Evolutionary conservation across 2,797 vertebrate genomes (phyloP), one percentile per base, ranked within the genome.

Genomic region (Aplochiton taeniatus): DNA sequence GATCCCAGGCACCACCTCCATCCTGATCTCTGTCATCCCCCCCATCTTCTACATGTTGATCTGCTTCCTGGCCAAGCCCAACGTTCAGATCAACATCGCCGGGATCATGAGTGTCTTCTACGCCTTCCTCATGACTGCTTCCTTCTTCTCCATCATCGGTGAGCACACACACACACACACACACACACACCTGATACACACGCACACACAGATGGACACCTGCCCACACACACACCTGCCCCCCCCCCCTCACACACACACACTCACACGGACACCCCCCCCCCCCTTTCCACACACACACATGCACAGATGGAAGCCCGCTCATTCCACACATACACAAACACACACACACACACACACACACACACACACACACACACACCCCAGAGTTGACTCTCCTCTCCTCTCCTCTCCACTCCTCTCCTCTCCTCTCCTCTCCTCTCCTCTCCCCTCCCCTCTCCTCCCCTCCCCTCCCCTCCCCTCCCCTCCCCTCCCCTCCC

Each of bases 101-200:
- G 90, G 57, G 44, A 78, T 93, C 41, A 81, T 94, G 80, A 94
- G 92, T 47, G 71, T 94, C 44, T 46, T 94, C 0, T 94, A 94
- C 4, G 93, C 92, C 0, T 94, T 94, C 76, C 88, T 94, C 47
- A 94, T 94, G 93, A 92, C 90, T 0, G 92, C 92, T 11, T 92
- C 93, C 19, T 79, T 94, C 8, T 91, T 94, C 65, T 88, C 91
- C 20, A 94, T 94, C 67, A 91, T 94, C 11, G 91, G 92, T 93
- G 70, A 58, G 86, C 75, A 51, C 47, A 49, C 49, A 17, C 12
- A 4, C 13, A 8, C 17, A 41, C 9, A 18, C n/a, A 9, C n/a
- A 14, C 50, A 18, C 19, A 51, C 20, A 17, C 16, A 17, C 31
- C 31, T 3, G 3, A 16, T 17, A 16, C 31, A 31, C 31, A 31